Evolutionary conservation across 1,140 invertebrate species (phyloP), one percentile per base, ranked within the genome.

Genomic region (Phthorimaea operculella): DNA sequence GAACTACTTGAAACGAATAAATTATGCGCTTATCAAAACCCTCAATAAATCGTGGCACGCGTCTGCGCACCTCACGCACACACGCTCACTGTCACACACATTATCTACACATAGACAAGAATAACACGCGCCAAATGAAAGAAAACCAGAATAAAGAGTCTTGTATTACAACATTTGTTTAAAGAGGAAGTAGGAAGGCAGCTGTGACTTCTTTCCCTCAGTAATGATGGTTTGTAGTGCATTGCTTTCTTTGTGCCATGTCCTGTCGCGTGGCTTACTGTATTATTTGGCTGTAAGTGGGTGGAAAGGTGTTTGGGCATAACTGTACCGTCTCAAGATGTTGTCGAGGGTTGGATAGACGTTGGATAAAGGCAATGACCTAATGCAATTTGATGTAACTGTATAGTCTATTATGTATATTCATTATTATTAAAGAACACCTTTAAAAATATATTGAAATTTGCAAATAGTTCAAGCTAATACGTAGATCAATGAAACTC

Each of bases 191-290:
- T 84, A 74, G 78, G 79, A 79, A 78, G 77, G 77, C 79, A 82
- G 81, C 79, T 80, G 79, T 74, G 70, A 74, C 74, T 80, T 75
- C 72, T 79, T 79, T 74, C 74, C 73, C 72, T 76, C 67, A 55
- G 72, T 83, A 82, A 84, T 84, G 79, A 84, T 81, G 80, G 79
- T 74, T 78, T 79, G 75, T 72, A 80, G 76, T 79, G 77, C 76
- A 80, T 68, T 68, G 65, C 64, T 63, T 68, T 63, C 6, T 74
- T 83, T 83, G 77, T 80, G 66, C 60, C 63, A 60, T 60, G 74
- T 71, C 76, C 70, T 81, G 81, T 82, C 81, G 81, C 81, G 81
- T 84, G 81, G 73, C 74, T 64, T 54, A 51, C 59, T 55, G 51
- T 72, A 74, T 76, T 79, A 74, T 78, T 68, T 50, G 48, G 60